Percentiles rank a stretch among this genome's conserved stretches.
phyloP scores from a whole-genome alignment of 2,113 vertebrate genomes.

The Actenoides lindsayi region DNA sequence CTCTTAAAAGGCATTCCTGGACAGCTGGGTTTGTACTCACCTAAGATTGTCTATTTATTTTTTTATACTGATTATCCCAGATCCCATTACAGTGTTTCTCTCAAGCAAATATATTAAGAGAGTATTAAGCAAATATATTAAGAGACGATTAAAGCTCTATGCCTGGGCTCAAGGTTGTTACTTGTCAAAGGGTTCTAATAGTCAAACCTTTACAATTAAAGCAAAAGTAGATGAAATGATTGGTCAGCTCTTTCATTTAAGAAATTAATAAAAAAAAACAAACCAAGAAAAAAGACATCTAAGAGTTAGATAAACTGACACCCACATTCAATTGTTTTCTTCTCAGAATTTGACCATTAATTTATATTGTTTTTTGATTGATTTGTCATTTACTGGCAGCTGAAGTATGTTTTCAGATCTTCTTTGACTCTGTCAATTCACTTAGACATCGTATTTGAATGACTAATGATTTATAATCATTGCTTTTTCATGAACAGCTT shows the following conservation, averaged over 20 bases:
- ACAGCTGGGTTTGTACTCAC: background rate
- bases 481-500: background rate
- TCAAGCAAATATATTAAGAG: background rate
- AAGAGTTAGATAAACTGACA: background rate
- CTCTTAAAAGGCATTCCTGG: background rate
- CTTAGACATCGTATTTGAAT: conserved; percentile 7
- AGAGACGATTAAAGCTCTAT: background rate
- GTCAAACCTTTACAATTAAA: background rate
- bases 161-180: background rate
- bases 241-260: background rate
- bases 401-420: conserved; percentile 32
- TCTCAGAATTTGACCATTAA: background rate
- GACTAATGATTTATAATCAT: conserved; percentile 56
- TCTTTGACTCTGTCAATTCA: background rate
- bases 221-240: background rate
- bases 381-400: conserved; percentile 44
- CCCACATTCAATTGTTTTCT: background rate
- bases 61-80: background rate
- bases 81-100: background rate
- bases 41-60: background rate
- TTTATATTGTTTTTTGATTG: conserved; percentile 40
- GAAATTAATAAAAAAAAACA: background rate
- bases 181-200: background rate
- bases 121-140: background rate
- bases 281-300: background rate